Base-by-base conservation (phyloP, 2,797 vertebrate genomes). In the Chaetodon trifasciatus region DNA sequence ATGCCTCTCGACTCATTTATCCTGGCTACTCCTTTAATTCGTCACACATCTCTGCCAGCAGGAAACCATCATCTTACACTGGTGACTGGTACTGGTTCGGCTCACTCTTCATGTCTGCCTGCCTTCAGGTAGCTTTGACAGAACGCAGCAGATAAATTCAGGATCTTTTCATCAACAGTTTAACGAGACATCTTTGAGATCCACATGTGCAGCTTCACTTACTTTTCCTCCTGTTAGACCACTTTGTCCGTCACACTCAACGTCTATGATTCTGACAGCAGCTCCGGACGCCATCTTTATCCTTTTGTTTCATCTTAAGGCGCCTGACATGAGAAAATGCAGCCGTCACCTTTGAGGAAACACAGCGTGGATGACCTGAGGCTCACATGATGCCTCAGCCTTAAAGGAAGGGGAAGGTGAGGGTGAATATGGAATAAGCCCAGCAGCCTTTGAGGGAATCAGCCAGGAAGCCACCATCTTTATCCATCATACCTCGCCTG, bases 381-480 rank as follows among this genome's bases (percentile, higher is more conserved):
- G 19, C 47, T 70, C 67, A 61, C 53, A 35, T 13, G 65, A 46
- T 5, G 37, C 58, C 49, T 57, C n/a, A 23, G 65, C 68, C 55
- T 65, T 35, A 49, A 28, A 28, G 40, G 37, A 40, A 74, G 7
- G 13, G 17, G 52, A 28, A 52, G 13, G 35, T 8, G 53, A 3
- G 8, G 7, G 58, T 21, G 62, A 78, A 77, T 72, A 65, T 64
- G 67, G 49, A 53, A 71, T 76, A 73, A 79, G 50, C 23, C 62
- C 44, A 0, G 9, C 4, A 47, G 52, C 0, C 24, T 86, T 75
- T 73, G 49, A 80, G 65, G 74, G 56, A 62, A 66, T 77, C 57
- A 81, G 73, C 50, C 76, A 80, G 60, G 56, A 70, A 55, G 55
- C 58, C 82, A 19, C 47, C 77, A 46, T 88, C 74, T 89, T 81